Evolutionary conservation across 2,797 vertebrate species (phyloP).

Genomic region (Acanthopagrus latus): DNA sequence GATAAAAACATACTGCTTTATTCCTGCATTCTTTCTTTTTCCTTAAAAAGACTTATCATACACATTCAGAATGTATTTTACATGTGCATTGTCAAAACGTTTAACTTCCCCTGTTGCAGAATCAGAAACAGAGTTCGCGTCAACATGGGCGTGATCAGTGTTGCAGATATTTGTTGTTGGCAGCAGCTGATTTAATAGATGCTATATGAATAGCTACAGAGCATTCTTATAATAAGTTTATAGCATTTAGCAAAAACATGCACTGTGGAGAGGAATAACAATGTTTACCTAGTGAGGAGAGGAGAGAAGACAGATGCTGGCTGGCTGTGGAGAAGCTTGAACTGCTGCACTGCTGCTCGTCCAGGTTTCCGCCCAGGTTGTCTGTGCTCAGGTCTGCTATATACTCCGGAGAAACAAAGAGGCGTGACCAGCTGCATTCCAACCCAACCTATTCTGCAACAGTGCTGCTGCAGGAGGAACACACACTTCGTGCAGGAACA

Average conservation of each 20-base stretch:
- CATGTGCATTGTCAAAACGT: background rate
- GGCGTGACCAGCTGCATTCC: conserved; percentile 42
- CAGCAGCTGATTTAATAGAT: background rate
- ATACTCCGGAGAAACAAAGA: conserved; percentile 25
- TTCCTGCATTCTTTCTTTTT: background rate
- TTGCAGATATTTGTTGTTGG: background rate
- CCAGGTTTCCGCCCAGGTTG: conserved; percentile 26
- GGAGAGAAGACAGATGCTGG: conserved; percentile 42
- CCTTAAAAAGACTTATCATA: background rate
- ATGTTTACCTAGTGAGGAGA: conserved; percentile 61
- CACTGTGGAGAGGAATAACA: background rate
- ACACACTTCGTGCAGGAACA: background rate
- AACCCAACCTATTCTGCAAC: background rate
- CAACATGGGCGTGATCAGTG: background rate
- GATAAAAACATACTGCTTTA: background rate
- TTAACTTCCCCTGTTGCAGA: background rate
- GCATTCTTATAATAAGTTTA: background rate
- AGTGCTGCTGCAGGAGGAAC: background rate
- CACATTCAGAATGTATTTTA: background rate
- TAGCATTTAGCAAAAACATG: background rate
- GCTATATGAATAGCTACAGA: background rate
- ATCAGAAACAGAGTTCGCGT: background rate
- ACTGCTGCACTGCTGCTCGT: conserved; percentile 31
- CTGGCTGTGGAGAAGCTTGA: conserved; percentile 14
- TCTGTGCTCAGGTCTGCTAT: conserved; percentile 16